Conservation (phyloP, 2,797 vertebrate species). For the Pogoniulus pusillus region DNA sequence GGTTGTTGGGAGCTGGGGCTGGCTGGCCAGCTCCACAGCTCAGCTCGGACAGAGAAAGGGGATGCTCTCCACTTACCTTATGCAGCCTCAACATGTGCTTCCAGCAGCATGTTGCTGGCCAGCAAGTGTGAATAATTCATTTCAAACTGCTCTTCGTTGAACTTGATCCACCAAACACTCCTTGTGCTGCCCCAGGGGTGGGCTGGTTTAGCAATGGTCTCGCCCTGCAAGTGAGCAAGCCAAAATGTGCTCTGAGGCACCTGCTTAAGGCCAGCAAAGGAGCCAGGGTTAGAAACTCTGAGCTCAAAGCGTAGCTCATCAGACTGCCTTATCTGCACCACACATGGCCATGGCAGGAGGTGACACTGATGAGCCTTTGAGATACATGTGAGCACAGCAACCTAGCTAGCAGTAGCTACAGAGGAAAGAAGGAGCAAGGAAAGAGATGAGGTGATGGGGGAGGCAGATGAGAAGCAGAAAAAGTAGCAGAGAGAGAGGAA, state of each 20-base stretch:
- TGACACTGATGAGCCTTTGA: not conserved
- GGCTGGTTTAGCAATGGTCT: not conserved
- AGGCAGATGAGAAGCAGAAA: not conserved
- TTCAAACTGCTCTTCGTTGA: not conserved
- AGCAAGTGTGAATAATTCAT: not conserved
- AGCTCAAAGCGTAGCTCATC: not conserved
- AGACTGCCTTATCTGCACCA: not conserved
- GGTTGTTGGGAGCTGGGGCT: accelerated
- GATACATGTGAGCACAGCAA: not conserved
- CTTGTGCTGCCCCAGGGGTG: not conserved
- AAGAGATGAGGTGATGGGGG: not conserved
- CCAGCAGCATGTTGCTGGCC: not conserved
- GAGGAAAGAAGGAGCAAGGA: not conserved
- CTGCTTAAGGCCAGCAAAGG: not conserved
- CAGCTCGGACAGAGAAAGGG: not conserved
- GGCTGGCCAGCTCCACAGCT: no score
- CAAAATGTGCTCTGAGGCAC: not conserved
- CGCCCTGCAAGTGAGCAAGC: not conserved
- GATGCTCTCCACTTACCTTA: not conserved
- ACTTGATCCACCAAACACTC: not conserved
- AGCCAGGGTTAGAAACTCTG: not conserved
- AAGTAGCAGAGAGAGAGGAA: not conserved
- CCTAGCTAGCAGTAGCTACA: not conserved
- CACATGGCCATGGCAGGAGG: accelerated
- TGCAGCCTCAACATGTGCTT: accelerated